phyloP scores from a whole-genome alignment of 2,113 vertebrate genomes.

The Eira barbara region DNA sequence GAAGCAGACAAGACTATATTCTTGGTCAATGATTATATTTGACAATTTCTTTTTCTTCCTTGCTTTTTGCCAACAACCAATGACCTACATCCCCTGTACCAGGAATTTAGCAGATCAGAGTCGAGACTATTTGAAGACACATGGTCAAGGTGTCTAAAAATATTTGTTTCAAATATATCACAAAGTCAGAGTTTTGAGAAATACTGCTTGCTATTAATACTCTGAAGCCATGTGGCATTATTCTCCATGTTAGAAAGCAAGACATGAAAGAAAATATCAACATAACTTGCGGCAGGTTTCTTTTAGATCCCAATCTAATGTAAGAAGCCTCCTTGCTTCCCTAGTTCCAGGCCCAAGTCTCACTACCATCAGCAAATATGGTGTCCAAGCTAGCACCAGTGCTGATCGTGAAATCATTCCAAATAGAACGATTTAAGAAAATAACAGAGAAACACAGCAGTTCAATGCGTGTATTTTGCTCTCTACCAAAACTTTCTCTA shows the following conservation, averaged over 20 bases:
- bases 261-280: neutral
- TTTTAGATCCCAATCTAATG: constrained; percentile 13
- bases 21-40: neutral
- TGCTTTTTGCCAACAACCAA: neutral
- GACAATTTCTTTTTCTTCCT: neutral
- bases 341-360: constrained; percentile 58
- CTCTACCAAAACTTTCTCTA: neutral
- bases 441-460: neutral
- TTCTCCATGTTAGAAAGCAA: neutral
- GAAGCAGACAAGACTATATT: neutral
- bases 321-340: constrained; percentile 10
- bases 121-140: neutral
- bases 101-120: neutral
- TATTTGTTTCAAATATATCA: neutral
- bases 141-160: neutral
- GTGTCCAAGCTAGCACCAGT: neutral
- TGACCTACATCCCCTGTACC: neutral
- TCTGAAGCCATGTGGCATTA: neutral
- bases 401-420: neutral
- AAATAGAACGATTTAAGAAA: neutral
- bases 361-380: constrained; percentile 26
- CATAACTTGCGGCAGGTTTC: neutral
- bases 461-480: neutral
- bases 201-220: neutral
- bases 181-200: neutral